Conservation (phyloP, 2,888 invertebrate genomes). For the Tolmerus cingulatus region DNA sequence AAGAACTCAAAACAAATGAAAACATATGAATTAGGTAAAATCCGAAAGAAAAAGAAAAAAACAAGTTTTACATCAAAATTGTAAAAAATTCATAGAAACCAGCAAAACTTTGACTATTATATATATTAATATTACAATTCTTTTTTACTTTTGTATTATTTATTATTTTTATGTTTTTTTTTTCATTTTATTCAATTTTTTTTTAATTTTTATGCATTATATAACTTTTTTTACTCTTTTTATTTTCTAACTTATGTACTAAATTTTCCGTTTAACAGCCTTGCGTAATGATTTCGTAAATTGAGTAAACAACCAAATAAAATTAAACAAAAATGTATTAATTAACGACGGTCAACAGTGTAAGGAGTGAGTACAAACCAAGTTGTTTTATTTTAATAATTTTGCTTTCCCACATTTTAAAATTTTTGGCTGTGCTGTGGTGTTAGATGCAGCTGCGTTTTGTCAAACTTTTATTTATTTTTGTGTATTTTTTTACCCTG, state of each 20-base stretch:
- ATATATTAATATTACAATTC: neutral
- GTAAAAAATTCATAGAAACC: conserved; percentile 2
- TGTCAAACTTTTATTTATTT: neutral
- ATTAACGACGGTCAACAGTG: neutral
- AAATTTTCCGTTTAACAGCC: conserved; percentile 20
- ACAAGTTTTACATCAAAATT: conserved; percentile 1
- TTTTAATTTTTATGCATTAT: neutral
- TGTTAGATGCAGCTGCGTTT: neutral
- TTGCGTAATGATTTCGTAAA: conserved; percentile 23
- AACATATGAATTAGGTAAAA: conserved; percentile 10
- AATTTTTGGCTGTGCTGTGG: neutral
- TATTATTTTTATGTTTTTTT: neutral
- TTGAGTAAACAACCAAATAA: conserved; percentile 6
- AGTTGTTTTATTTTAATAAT: neutral
- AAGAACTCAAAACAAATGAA: neutral
- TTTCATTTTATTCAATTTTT: neutral
- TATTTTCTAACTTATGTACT: neutral
- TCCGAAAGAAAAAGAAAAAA: neutral
- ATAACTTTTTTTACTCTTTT: neutral
- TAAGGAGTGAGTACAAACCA: neutral
- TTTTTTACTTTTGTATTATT: neutral
- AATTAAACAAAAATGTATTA: neutral
- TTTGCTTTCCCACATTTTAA: neutral
- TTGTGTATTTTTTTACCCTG: neutral
- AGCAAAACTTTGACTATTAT: neutral